phyloP scores from a whole-genome alignment of 2,797 vertebrate genomes.

The Chelmon rostratus region DNA sequence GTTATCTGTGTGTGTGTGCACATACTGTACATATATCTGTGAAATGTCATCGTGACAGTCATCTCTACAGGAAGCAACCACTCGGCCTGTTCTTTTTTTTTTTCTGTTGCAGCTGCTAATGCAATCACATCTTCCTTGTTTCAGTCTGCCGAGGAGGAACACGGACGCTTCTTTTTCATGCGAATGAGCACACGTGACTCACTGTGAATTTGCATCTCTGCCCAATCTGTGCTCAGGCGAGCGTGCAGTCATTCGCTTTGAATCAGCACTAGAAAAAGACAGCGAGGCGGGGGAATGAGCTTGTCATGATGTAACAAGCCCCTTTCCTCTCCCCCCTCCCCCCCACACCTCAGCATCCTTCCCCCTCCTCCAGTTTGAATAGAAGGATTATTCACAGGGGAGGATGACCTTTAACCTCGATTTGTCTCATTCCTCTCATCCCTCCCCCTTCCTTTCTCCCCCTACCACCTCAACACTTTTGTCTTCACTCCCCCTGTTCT shows the following conservation, averaged over 20 bases:
- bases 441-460: slow-evolving; percentile 5
- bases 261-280: slow-evolving; percentile 60
- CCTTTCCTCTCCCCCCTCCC: slow-evolving; percentile 18
- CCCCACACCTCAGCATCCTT: slow-evolving; percentile 12
- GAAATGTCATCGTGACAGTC: slow-evolving; percentile 17
- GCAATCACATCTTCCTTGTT: slow-evolving; percentile 42
- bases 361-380: slow-evolving; percentile 40
- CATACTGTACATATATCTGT: slow-evolving; percentile 19
- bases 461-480: slow-evolving; percentile 5
- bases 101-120: slow-evolving; percentile 34
- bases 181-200: slow-evolving; percentile 59
- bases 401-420: slow-evolving; percentile 67
- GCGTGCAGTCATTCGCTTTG: slow-evolving; percentile 63
- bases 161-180: slow-evolving; percentile 49
- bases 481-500: neutral
- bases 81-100: slow-evolving; percentile 45
- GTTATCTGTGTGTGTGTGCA: neutral
- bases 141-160: slow-evolving; percentile 33
- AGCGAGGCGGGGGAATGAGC: slow-evolving; percentile 37
- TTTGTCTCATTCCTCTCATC: slow-evolving; percentile 21
- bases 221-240: slow-evolving; percentile 61
- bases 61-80: slow-evolving; percentile 24
- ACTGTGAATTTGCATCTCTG: slow-evolving; percentile 74
- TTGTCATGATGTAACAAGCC: slow-evolving; percentile 72
- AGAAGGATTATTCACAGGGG: slow-evolving; percentile 56